Evolutionary conservation across 2,113 vertebrate species (phyloP).

Genomic region (Aptenodytes patagonicus): DNA sequence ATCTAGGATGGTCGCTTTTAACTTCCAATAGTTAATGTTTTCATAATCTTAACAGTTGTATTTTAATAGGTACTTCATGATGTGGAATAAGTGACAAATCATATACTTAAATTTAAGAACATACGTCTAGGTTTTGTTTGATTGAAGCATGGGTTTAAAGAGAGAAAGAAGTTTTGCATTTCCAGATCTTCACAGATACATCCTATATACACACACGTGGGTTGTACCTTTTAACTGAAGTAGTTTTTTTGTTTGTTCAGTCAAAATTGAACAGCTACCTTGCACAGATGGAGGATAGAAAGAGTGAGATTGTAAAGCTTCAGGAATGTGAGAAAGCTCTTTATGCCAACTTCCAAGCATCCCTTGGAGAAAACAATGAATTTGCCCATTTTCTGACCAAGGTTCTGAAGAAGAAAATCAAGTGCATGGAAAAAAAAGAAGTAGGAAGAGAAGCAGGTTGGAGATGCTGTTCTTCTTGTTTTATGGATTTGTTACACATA

Average conservation of each 20-base stretch:
- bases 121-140: neutral
- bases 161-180: neutral
- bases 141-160: neutral
- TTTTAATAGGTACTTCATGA: neutral
- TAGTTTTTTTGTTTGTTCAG: neutral
- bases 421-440: constrained; percentile 75
- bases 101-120: neutral
- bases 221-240: neutral
- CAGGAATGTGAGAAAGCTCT: constrained; percentile 81
- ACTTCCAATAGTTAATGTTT: neutral
- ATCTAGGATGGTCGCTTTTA: neutral
- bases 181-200: neutral
- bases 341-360: constrained; percentile 75
- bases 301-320: constrained; percentile 75
- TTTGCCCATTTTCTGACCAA: constrained; percentile 83
- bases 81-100: neutral
- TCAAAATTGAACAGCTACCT: constrained; percentile 74
- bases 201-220: neutral
- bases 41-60: neutral
- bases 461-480: neutral
- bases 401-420: constrained; percentile 86
- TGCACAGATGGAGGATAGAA: constrained; percentile 80
- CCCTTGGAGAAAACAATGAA: constrained; percentile 83
- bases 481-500: neutral
- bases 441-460: constrained; percentile 66